Evolutionary conservation across 2,113 vertebrate genomes (phyloP).

Genomic region (Crotalus viridis): DNA sequence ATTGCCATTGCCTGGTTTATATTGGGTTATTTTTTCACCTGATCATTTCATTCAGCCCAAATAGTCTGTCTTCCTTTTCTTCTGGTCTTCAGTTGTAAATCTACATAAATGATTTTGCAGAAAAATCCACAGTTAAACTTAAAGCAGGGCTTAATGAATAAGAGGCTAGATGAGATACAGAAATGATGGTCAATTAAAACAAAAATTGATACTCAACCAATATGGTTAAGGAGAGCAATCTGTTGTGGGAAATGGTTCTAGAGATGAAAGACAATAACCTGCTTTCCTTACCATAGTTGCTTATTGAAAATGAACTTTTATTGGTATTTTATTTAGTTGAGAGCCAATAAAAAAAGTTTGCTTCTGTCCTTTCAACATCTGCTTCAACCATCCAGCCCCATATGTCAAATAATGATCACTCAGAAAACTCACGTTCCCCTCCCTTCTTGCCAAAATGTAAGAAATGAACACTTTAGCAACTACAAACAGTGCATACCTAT

Average conservation of each 20-base stretch:
- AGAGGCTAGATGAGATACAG: neutral
- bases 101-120: neutral
- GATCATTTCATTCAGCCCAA: neutral
- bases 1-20: neutral
- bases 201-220: neutral
- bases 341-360: neutral
- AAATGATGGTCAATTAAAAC: neutral
- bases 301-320: neutral
- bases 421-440: neutral
- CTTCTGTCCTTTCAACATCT: neutral
- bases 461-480: neutral
- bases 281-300: neutral
- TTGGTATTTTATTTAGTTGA: neutral
- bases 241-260: neutral
- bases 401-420: neutral
- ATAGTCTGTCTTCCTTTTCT: neutral
- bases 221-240: neutral
- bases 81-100: neutral
- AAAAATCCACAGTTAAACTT: neutral
- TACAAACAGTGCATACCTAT: neutral
- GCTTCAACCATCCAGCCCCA: neutral
- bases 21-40: neutral
- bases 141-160: neutral
- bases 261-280: neutral
- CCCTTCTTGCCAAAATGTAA: neutral